phyloP scores from a whole-genome alignment of 2,113 vertebrate genomes.

The Ammospiza caudacuta region DNA sequence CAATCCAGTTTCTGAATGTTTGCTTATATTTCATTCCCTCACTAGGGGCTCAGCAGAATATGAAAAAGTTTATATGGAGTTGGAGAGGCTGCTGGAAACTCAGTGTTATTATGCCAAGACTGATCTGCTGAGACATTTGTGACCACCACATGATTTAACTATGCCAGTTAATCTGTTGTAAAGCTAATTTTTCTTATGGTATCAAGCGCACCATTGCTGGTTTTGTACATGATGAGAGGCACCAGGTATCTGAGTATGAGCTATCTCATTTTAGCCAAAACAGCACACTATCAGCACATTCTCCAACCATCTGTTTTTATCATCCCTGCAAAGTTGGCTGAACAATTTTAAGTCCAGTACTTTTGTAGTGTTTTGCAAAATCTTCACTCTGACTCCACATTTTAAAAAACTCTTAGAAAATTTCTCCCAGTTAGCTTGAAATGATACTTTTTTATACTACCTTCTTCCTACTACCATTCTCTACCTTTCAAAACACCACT shows the following conservation, averaged over 20 bases:
- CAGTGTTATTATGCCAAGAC: not conserved
- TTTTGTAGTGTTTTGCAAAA: not conserved
- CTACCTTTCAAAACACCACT: not conserved
- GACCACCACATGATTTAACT: not conserved
- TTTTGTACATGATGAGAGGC: not conserved
- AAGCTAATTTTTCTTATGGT: not conserved
- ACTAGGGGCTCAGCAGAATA: not conserved
- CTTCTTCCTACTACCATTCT: not conserved
- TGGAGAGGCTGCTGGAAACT: slow-evolving; percentile 25
- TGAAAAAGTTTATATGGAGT: not conserved
- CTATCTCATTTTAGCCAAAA: not conserved
- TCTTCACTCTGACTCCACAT: not conserved
- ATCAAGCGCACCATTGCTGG: not conserved
- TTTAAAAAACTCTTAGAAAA: not conserved
- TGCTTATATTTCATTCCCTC: not conserved
- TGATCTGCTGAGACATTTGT: not conserved
- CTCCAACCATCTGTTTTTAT: slow-evolving; percentile 48
- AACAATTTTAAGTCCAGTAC: not conserved
- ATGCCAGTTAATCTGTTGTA: not conserved
- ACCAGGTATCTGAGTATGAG: not conserved
- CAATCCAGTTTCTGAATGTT: not conserved
- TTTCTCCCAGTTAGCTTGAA: not conserved
- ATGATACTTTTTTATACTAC: not conserved
- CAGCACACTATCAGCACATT: slow-evolving; percentile 5
- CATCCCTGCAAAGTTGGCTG: not conserved